Evolutionary conservation across 1,140 invertebrate genomes (phyloP), one percentile per base, ranked within the genome.

Genomic region (Trichoplusia ni): DNA sequence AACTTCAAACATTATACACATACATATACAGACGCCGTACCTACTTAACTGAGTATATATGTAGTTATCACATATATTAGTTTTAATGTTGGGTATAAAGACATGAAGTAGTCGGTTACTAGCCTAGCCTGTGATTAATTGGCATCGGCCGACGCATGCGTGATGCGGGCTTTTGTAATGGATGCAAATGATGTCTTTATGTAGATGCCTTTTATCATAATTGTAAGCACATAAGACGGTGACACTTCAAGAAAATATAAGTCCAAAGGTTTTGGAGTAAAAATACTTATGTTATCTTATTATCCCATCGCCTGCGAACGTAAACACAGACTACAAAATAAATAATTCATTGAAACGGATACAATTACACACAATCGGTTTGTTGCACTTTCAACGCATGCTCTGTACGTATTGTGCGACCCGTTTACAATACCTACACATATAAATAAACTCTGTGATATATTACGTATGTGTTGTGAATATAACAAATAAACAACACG

Each of bases 91-190:
- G n/a, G n/a, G n/a, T n/a, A n/a, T n/a, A n/a, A n/a, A n/a, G n/a
- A n/a, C n/a, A n/a, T n/a, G n/a, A n/a, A n/a, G n/a, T n/a, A n/a
- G n/a, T n/a, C n/a, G n/a, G n/a, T n/a, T n/a, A n/a, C n/a, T n/a
- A 18, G 42, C 21, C 18, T 29, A 16, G 7, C 4, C 18, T 19
- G 38, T 73, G 67, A 71, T 69, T 47, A 64, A 69, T 44, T 56
- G 59, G 31, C 46, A 38, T 44, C 61, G 54, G 13, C 38, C 13
- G 31, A 7, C 44, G 63, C 64, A 72, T 74, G 66, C 71, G 59
- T 77, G 69, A 77, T 70, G 21, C n/a, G 33, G 13, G 19, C 13
- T 23, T 2, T 14, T 37, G 7, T 25, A 56, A 27, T 40, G 23
- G 38, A 27, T 27, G 46, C 13, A 16, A 49, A 49, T 18, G 8